phyloP scores from a whole-genome alignment of 2,797 vertebrate species.

The Moxostoma hubbsi region DNA sequence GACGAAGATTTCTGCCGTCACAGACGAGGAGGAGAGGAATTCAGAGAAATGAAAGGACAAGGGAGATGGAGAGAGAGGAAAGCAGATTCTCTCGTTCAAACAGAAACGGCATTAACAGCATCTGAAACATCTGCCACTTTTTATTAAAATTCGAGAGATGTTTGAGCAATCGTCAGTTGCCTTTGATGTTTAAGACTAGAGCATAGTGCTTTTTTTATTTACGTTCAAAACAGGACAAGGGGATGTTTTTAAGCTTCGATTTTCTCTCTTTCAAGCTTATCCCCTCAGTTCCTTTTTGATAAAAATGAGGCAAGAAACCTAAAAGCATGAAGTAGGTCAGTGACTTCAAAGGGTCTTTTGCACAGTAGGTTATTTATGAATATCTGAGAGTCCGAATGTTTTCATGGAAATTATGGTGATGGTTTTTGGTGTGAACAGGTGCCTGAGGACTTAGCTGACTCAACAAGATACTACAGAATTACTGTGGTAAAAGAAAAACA shows the following conservation, averaged over 20 bases:
- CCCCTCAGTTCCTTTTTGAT: conserved; percentile 25
- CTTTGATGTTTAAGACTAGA: conserved; percentile 32
- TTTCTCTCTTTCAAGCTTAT: conserved; percentile 15
- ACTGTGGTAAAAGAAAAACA: too few relatives aligned
- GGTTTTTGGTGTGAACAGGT: conserved; percentile 9
- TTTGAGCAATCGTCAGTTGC: conserved; percentile 13
- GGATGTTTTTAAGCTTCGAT: conserved; percentile 23
- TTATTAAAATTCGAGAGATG: conserved; percentile 6
- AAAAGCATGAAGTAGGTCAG: conserved; percentile 48
- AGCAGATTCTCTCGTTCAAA: neutral
- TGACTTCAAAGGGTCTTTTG: conserved; percentile 42
- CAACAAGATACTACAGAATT: neutral
- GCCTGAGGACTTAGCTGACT: neutral
- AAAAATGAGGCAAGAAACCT: conserved; percentile 28
- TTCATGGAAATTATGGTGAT: conserved; percentile 20
- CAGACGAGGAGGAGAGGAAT: conserved; percentile 51
- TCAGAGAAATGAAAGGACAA: conserved; percentile 46
- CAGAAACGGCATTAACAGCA: neutral
- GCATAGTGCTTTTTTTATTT: conserved; percentile 2
- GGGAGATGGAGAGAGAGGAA: neutral
- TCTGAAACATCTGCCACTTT: conserved; percentile 37
- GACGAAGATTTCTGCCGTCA: conserved; percentile 51
- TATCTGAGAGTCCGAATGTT: conserved; percentile 31
- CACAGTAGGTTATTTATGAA: conserved; percentile 38
- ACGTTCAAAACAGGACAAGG: conserved; percentile 14